A percentile compares a stretch with the other conserved stretches of the same genome.
phyloP scores from a whole-genome alignment of 2,888 invertebrate genomes.

The Oxyteleia sp. region DNA sequence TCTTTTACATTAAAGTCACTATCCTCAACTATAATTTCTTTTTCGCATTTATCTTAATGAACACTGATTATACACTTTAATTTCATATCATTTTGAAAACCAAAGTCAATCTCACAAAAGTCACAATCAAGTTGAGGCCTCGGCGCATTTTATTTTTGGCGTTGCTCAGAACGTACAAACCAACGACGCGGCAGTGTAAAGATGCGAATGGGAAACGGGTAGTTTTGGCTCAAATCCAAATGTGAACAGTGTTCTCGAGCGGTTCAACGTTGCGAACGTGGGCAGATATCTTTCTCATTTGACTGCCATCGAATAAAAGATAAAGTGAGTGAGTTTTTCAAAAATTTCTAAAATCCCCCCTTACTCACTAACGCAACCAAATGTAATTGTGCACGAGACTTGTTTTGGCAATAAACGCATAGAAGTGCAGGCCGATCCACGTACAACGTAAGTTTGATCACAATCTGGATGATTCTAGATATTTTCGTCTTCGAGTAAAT shows the following conservation, averaged over 20 bases:
- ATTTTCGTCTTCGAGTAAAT: constrained; percentile 8
- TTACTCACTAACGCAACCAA: background rate
- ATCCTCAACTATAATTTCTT: too few relatives aligned
- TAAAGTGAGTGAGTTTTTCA: constrained; percentile 1
- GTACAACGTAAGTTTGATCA: too few relatives aligned
- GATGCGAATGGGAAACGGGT: constrained; percentile 61
- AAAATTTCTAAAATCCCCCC: background rate
- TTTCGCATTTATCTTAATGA: too few relatives aligned
- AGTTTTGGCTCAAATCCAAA: constrained; percentile 70
- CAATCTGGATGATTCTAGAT: background rate
- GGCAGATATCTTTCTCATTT: constrained; percentile 17
- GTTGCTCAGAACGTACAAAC: constrained; percentile 53
- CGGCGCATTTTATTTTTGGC: constrained; percentile 70
- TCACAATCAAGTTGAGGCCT: constrained; percentile 45
- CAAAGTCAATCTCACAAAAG: constrained; percentile 19
- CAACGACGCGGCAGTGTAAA: constrained; percentile 26
- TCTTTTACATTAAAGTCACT: too few relatives aligned
- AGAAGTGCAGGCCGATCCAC: too few relatives aligned
- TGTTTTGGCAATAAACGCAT: background rate
- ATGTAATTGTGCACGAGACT: too few relatives aligned
- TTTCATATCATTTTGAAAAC: background rate
- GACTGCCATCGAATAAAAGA: background rate
- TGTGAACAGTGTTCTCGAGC: constrained; percentile 52
- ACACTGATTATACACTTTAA: too few relatives aligned
- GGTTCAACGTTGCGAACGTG: constrained; percentile 36